Percentiles rank a stretch among this genome's conserved stretches.
Conservation (phyloP, 2,888 invertebrate species). For the Epistrophella euchroma region DNA sequence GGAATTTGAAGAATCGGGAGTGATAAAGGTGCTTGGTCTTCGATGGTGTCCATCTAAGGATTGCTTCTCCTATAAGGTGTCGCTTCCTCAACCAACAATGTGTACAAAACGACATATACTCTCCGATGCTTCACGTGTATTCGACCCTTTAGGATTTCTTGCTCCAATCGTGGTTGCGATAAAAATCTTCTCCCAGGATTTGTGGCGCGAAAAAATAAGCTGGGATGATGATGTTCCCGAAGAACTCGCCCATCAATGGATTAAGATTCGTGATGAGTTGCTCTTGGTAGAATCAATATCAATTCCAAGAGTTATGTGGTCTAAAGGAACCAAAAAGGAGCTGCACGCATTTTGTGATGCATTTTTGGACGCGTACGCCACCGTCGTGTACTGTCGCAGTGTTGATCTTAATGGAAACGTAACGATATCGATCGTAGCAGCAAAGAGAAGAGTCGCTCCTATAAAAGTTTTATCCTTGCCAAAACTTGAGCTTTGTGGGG, state of each 20-base stretch:
- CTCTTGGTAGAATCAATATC: conserved; percentile 21
- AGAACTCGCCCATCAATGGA: conserved; percentile 22
- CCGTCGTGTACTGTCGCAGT: conserved; percentile 45
- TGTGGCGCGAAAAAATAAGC: conserved; percentile 57
- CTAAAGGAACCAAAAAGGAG: neutral
- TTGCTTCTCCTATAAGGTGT: conserved; percentile 34
- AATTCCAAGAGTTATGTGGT: conserved; percentile 21
- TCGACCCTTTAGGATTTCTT: conserved; percentile 64
- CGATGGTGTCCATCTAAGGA: conserved; percentile 64
- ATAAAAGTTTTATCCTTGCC: conserved; percentile 52
- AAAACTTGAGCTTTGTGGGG: neutral
- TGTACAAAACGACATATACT: conserved; percentile 16
- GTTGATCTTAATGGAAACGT: neutral
- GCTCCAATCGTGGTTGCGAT: conserved; percentile 53
- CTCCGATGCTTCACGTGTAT: conserved; percentile 30
- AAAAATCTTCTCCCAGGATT: conserved; percentile 63
- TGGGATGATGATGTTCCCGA: conserved; percentile 66
- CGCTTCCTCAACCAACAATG: neutral
- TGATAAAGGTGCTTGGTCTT: neutral
- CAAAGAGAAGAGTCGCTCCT: conserved; percentile 41
- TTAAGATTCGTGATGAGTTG: conserved; percentile 20
- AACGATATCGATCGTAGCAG: conserved; percentile 3
- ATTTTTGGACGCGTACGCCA: conserved; percentile 27
- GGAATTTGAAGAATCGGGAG: conserved; percentile 24
- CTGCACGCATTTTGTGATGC: conserved; percentile 54